Base-by-base conservation (phyloP, 2,113 vertebrate species). In the Centropus unirufus region DNA sequence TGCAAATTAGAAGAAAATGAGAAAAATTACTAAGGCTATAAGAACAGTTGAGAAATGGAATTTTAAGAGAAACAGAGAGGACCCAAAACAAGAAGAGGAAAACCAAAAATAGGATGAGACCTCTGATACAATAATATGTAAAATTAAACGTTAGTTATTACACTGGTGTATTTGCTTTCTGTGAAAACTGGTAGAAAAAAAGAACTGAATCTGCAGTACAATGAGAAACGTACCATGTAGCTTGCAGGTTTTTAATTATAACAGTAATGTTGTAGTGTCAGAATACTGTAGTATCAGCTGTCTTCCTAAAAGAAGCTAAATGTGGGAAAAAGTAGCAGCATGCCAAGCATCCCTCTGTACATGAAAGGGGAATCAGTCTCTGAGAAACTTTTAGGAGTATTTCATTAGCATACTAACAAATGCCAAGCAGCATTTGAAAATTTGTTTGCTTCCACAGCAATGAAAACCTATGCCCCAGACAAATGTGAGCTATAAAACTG, bases 401-500 rank as follows among this genome's bases (percentile, higher is more conserved):
- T 80, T 83, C 64, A 30, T 78, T 90, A 89, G 64, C 76, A 67
- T 63, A 83, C 17, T 46, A 67, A n/a, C 42, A 88, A 63, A 74
- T 44, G 51, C 57, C 79, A 81, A 70, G 52, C 69, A 74, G 34
- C 7, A 0, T 77, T 90, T 81, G 61, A 93, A 95, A 93, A 83
- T 64, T 29, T 89, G 42, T 87, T 92, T 96, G 64, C 89, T 92
- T 89, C 92, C 83, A 94, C 87, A 72, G 89, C 86, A 81, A 81
- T 87, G 73, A 81, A 96, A 94, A 89, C 20, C 21, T 63, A 27
- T 89, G 73, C 72, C 68, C 32, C 23, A 67, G 69, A 92, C 26
- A 92, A 94, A 87, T 78, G 77, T 52, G 42, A 92, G 49, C 91
- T 89, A 36, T 81, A 94, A 93, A 93, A 89, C 64, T 51, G 42